Percentiles rank a stretch among this genome's conserved stretches.
Conservation (phyloP, 2,797 vertebrate genomes). For the Sebastes matsubarae region DNA sequence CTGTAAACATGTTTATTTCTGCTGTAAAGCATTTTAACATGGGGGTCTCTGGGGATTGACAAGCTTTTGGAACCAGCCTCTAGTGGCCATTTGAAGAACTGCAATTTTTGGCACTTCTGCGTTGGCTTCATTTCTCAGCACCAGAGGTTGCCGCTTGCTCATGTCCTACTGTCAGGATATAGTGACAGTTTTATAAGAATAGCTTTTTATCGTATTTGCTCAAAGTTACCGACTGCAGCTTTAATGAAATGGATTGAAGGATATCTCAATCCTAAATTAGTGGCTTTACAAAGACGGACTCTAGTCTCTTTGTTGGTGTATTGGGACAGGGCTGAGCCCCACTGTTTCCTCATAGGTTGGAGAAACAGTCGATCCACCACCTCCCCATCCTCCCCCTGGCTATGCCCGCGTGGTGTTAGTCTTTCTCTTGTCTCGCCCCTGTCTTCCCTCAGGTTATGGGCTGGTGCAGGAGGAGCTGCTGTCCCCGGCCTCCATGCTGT, state of each 20-base stretch:
- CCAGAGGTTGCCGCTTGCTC: no score
- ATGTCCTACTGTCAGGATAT: no score
- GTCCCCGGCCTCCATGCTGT: slow-evolving; percentile 96
- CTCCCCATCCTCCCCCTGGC: slow-evolving; percentile 38
- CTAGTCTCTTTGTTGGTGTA: slow-evolving; percentile 17
- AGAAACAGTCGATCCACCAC: slow-evolving; percentile 54
- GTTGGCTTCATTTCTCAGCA: no score
- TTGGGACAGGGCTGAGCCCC: slow-evolving; percentile 72
- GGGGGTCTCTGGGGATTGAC: no score
- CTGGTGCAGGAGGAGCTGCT: slow-evolving; percentile 97
- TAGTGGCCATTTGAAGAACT: no score
- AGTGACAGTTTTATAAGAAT: no score
- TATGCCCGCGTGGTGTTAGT: slow-evolving; percentile 83
- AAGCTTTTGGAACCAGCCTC: no score
- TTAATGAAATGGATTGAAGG: background rate
- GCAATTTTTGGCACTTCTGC: no score
- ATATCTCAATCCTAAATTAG: slow-evolving; percentile 12
- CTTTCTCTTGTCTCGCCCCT: slow-evolving; percentile 82
- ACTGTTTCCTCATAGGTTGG: slow-evolving; percentile 58
- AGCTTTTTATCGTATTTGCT: no score
- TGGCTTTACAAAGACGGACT: background rate
- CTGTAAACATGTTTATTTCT: no score
- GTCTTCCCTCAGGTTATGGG: slow-evolving; percentile 92
- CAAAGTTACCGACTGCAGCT: no score
- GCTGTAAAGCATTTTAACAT: no score